Base-by-base conservation (phyloP, 2,797 vertebrate species). In the Austrolebias charrua region DNA sequence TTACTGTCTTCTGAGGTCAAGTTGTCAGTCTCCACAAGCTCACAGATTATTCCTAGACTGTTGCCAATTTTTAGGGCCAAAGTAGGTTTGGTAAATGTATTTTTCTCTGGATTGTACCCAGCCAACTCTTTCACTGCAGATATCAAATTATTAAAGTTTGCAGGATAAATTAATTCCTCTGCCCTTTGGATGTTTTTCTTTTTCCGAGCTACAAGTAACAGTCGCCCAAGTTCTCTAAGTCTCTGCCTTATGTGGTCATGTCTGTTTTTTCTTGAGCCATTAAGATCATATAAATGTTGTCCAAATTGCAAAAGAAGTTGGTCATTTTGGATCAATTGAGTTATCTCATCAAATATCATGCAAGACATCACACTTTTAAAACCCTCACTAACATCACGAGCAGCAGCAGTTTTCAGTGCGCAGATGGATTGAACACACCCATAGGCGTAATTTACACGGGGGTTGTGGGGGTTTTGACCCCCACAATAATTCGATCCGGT, bases 241-340 rank as follows among this genome's bases (percentile, higher is more conserved):
- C 49, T 64, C 55, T 74, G 60, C 19, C 64, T 64, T 40, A 69
- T 64, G 18, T 50, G 60, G 46, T 69, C 44, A 55, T 60, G 58
- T 24, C 33, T 60, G 47, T 40, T 57, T 43, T 60, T 72, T 43
- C 15, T 47, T 64, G 60, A 63, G 7, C 42, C 48, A 6, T 60
- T 55, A 4, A 55, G 42, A 40, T 59, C 49, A 49, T 48, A 71
- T 14, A 55, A 46, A 19, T 66, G 44, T 33, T 63, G 56, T 47
- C 56, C 51, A 50, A 66, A 60, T 31, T 71, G 69, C 33, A 64
- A 11, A 19, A 66, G 50, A 45, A 55, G 51, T 29, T 49, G 1
- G 18, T 66, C 69, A 55, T 55, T 28, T 15, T 43, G 15, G 15
- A 44, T 44, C 14, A 44, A 15, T 4, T 16, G 42, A n/a, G 43